Base-by-base conservation (phyloP, 2,113 vertebrate genomes). In the Perognathus longimembris region DNA sequence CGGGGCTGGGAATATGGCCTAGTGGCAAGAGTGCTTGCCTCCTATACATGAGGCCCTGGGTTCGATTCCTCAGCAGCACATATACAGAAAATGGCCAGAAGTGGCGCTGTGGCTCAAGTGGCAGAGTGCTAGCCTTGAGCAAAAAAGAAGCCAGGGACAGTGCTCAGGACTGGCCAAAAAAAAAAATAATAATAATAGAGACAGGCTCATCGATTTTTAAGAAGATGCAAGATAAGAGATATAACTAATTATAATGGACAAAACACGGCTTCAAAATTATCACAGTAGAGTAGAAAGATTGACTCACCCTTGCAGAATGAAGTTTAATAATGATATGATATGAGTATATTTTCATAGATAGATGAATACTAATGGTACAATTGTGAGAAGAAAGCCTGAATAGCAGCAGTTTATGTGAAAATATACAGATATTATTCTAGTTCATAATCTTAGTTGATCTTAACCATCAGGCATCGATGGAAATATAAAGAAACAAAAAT, bases 251-350 rank as follows among this genome's bases (percentile, higher is more conserved):
- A 74, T 12, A 7, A 20, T 15, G 54, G 50, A 89, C 70, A 12
- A 93, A 83, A 86, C 85, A 71, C 61, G 93, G 15, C 6, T 87
- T 75, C 63, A 79, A 77, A 88, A 87, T 78, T 63, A 94, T 76
- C 34, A 36, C 34, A 75, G 76, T 32, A 88, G 66, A 80, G 9
- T 54, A 69, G 74, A 91, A 91, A 92, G 26, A 76, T 10, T 75
- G 67, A 32, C 14, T 77, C 32, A 17, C 36, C 75, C 9, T 6
- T 9, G 42, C 21, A 86, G 7, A 45, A 66, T 66, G 73, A 87
- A 77, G 59, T 78, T 86, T 86, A 70, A 76, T 67, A 91, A 61
- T 30, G 17, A 22, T 24, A 42, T 26, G 17, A 15, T 24, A 38
- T 40, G 5, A 87, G n/a, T 24, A 45, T 71, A 54, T 59, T 78